phyloP scores from a whole-genome alignment of 30 jellyfish, hydroid and myxozoan species.

The Turritopsis dohrnii region DNA sequence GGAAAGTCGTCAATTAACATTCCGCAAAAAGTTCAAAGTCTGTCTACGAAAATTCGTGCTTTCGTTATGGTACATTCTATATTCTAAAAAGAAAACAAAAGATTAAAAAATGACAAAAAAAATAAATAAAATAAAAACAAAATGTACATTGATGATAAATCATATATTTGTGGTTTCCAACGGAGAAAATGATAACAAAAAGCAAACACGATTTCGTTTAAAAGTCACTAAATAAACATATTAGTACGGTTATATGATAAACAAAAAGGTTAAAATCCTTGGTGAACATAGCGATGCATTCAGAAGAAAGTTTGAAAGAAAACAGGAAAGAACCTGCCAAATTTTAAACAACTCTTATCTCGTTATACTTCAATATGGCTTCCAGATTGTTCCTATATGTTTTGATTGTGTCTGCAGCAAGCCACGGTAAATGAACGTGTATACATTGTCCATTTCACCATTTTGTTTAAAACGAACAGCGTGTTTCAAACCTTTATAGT shows the following conservation, averaged over 20 bases:
- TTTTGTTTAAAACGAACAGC: too few species aligned
- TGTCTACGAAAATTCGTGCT: too few species aligned
- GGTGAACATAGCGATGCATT: not conserved
- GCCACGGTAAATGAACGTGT: not conserved
- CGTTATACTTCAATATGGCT: not conserved
- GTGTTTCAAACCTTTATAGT: too few species aligned
- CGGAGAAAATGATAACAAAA: not conserved
- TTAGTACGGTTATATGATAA: not conserved
- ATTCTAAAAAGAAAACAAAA: too few species aligned
- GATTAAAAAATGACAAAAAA: too few species aligned
- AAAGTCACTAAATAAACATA: not conserved
- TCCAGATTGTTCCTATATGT: not conserved
- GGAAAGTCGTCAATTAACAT: too few species aligned
- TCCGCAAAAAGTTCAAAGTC: too few species aligned
- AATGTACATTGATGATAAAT: not conserved
- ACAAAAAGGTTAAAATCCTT: not conserved
- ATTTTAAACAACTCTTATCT: too few species aligned
- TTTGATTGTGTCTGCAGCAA: not conserved
- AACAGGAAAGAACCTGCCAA: not conserved
- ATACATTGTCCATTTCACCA: not conserved
- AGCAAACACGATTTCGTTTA: not conserved
- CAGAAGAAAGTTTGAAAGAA: not conserved
- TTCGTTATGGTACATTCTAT: too few species aligned
- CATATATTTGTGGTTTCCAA: not conserved
- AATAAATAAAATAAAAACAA: too few species aligned